These are phyloP conservation scores for Polypterus senegalus DNA, from an alignment of 2,113 vertebrate genomes.

Conservation along the genomic window DNA sequence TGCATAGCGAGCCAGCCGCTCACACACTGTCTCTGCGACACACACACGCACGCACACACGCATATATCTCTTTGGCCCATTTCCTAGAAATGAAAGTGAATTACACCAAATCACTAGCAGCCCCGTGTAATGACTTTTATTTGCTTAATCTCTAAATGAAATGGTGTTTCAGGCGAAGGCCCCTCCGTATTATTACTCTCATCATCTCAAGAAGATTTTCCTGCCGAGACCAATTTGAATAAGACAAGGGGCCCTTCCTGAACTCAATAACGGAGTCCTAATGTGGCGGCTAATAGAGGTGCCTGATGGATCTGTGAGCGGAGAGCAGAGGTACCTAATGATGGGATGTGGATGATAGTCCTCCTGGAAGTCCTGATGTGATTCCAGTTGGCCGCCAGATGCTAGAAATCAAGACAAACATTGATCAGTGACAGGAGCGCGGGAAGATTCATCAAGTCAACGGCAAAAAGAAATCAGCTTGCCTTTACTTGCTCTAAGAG, in stretches of 20 bases:
- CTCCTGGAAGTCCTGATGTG: slow-evolving; percentile 92
- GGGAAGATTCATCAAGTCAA: slow-evolving; percentile 19
- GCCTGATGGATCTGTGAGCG: slow-evolving; percentile 80
- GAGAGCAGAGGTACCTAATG: slow-evolving; percentile 86
- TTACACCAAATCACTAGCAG: slow-evolving; percentile 83
- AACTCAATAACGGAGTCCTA: slow-evolving; percentile 82
- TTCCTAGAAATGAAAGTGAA: slow-evolving; percentile 75
- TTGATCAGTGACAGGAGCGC: slow-evolving; percentile 71
- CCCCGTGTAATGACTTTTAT: slow-evolving; percentile 87
- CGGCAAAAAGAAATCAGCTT: slow-evolving; percentile 40
- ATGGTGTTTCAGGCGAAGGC: slow-evolving; percentile 77
- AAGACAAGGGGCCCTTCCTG: slow-evolving; percentile 86
- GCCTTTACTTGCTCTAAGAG: slow-evolving; percentile 43
- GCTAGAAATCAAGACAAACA: slow-evolving; percentile 83
- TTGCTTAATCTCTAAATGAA: slow-evolving; percentile 98
- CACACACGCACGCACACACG: slow-evolving; percentile 36
- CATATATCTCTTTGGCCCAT: slow-evolving; percentile 70
- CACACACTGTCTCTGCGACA: slow-evolving; percentile 38
- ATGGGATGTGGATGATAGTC: slow-evolving; percentile 96
- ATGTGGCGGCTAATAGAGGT: slow-evolving; percentile 82
- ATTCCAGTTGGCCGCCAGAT: slow-evolving; percentile 98
- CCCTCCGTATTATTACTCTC: slow-evolving; percentile 76
- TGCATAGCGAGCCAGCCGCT: not conserved
- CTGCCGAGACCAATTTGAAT: slow-evolving; percentile 96
- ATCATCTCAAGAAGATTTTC: slow-evolving; percentile 92